Evolutionary conservation across 2,888 invertebrate genomes (phyloP).

Genomic region (Sinhomidia bicolor): DNA sequence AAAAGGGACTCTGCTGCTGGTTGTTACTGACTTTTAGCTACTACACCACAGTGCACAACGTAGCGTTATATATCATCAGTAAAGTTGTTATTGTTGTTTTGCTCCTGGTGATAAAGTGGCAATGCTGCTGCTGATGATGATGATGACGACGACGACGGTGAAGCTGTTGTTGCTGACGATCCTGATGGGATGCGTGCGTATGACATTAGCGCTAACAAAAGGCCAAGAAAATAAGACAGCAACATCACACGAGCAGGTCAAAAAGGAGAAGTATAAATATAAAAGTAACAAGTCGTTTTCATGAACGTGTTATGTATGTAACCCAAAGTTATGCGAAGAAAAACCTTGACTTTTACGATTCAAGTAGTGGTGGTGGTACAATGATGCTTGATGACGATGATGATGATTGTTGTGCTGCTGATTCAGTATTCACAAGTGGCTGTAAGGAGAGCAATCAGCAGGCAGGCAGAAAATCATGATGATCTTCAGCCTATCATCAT

Average conservation of each 20-base stretch:
- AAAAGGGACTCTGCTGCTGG: conserved; percentile 51
- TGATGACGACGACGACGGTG: conserved; percentile 4
- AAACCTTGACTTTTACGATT: conserved; percentile 73
- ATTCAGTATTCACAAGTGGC: conserved; percentile 64
- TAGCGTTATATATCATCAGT: conserved; percentile 9
- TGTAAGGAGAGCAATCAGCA: conserved; percentile 44
- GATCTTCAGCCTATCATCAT: conserved; percentile 16
- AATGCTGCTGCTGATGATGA: conserved; percentile 49
- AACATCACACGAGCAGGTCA: conserved; percentile 67
- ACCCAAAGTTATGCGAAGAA: conserved; percentile 52
- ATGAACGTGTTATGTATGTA: conserved; percentile 24
- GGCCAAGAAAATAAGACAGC: conserved; percentile 64
- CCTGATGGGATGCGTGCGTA: conserved; percentile 67
- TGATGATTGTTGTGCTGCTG: conserved; percentile 43
- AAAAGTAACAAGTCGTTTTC: neutral
- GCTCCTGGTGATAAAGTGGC: conserved; percentile 58
- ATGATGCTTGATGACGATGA: conserved; percentile 30
- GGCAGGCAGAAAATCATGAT: conserved; percentile 26
- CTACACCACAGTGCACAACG: neutral
- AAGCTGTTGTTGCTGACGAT: conserved; percentile 57
- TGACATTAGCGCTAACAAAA: conserved; percentile 65
- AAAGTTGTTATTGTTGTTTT: conserved; percentile 63
- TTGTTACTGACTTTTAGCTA: conserved; percentile 12
- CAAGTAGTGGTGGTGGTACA: conserved; percentile 52
- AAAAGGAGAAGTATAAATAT: conserved; percentile 10